A percentile compares a stretch with the other conserved stretches of the same genome.
Conservation (phyloP, 2,797 vertebrate species). For the Clarias laeviceps region DNA sequence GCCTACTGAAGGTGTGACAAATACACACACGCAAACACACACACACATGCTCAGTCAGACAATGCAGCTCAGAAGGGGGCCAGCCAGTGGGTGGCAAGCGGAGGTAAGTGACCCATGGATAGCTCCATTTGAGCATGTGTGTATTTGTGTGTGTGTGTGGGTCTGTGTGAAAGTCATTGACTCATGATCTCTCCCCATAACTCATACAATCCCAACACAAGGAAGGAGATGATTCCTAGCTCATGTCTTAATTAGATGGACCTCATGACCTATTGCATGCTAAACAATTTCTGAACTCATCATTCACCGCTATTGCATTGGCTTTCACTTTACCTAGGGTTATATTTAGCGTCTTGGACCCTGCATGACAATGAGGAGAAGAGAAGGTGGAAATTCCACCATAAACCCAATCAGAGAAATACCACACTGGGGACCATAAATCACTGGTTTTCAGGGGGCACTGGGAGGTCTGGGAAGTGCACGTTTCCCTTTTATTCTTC, state of each 20-base stretch:
- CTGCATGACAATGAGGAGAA: conserved; percentile 64
- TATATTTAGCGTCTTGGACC: conserved; percentile 64
- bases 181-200: conserved; percentile 47
- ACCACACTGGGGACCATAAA: conserved; percentile 71
- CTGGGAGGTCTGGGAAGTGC: conserved; percentile 81
- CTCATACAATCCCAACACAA: conserved; percentile 48
- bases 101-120: conserved; percentile 75
- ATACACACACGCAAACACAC: conserved; percentile 42
- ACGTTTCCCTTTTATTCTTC: conserved; percentile 79
- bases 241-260: conserved; percentile 55
- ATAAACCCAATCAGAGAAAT: conserved; percentile 79
- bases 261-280: conserved; percentile 54
- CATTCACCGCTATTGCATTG: conserved; percentile 53
- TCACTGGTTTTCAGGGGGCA: conserved; percentile 69
- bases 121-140: conserved; percentile 63
- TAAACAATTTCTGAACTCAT: conserved; percentile 55
- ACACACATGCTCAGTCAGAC: conserved; percentile 28
- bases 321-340: conserved; percentile 36
- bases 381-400: conserved; percentile 75
- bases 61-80: conserved; percentile 68
- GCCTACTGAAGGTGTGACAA: conserved; percentile 54
- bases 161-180: conserved; percentile 52
- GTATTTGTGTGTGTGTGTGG: conserved; percentile 30
- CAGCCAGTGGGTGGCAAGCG: conserved; percentile 70
- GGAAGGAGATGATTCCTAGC: conserved; percentile 45